Evolutionary conservation across 2,888 invertebrate species (phyloP), one percentile per base, ranked within the genome.

Genomic region (Rhamphomyia laevipes): DNA sequence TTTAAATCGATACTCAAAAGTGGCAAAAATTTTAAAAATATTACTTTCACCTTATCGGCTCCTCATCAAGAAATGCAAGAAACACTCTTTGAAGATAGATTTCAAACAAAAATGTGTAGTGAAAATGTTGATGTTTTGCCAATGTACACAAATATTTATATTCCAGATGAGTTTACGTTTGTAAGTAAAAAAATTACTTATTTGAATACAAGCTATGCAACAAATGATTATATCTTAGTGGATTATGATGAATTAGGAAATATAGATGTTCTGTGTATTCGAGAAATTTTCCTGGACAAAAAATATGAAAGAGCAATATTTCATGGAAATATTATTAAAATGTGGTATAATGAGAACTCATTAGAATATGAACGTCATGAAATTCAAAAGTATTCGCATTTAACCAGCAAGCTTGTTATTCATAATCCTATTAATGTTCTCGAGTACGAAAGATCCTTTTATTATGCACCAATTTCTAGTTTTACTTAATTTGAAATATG

Each of bases 21-120:
- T 38, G 15, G 13, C n/a, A 51, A 51, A 45, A 59, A 61, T 52
- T 59, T 55, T 37, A 55, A 54, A 52, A 56, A 51, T 30, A 17
- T 49, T 11, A 46, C 48, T 4, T 15, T 13, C 12, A 43, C 42
- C 3, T 17, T 46, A 16, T 9, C 46, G 2, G 10, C 18, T 30
- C 10, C 23, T 1, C 43, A 49, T 27, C 49, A 49, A 31, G 5
- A 13, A 30, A 13, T 46, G n/a, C 49, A 49, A 30, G 27, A 46
- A 9, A 13, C 2, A 21, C 3, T 47, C 2, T 47, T 33, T 18
- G 17, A 42, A 42, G 46, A 41, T 41, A 30, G 46, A 6, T 46
- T 41, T 30, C 15, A 21, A 27, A 27, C 12, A 12, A 13, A 18
- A 12, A 42, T 42, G 33, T 18, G n/a, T 9, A 11, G 21, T 18